Base-by-base conservation (phyloP, 2,797 vertebrate genomes). In the Distichodus sexfasciatus region DNA sequence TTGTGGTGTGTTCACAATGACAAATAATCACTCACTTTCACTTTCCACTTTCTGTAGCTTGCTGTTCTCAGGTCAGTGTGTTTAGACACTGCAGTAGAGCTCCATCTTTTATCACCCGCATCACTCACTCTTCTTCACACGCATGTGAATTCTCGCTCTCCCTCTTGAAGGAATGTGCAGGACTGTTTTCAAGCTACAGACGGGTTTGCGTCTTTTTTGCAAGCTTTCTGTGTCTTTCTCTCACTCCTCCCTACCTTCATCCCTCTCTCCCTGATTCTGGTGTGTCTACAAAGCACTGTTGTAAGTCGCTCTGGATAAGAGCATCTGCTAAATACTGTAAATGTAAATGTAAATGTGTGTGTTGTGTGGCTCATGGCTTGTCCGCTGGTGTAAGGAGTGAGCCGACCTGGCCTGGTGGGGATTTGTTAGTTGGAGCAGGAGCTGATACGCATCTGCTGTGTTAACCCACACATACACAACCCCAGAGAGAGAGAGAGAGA, bases 371-470 rank as follows among this genome's bases (percentile, higher is more conserved):
- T 41, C 46, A 73, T 76, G 82, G 79, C 75, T 79, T 75, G 70
- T 72, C n/a, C n/a, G n/a, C n/a, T n/a, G n/a, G n/a, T n/a, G n/a
- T n/a, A n/a, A n/a, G n/a, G n/a, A n/a, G n/a, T n/a, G n/a, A n/a
- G n/a, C n/a, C n/a, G n/a, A n/a, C n/a, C n/a, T n/a, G n/a, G n/a
- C n/a, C n/a, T n/a, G n/a, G 76, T 0, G 46, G 70, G 69, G 81
- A 87, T 88, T 86, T 88, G 87, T 87, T 87, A 85, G 84, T 85
- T 88, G 83, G 75, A 83, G 82, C 80, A 65, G 69, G 35, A 69
- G 74, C 74, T 83, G 81, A 83, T 89, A 83, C 88, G 84, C 83
- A 87, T 88, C 87, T 85, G 72, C 61, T 66, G 76, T 90, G 86
- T 91, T 91, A 83, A 90, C 84, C 89, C 87, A 84, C 77, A 66